Evolutionary conservation across 2,888 invertebrate species (phyloP).

Genomic region (Orthosia gracilis): DNA sequence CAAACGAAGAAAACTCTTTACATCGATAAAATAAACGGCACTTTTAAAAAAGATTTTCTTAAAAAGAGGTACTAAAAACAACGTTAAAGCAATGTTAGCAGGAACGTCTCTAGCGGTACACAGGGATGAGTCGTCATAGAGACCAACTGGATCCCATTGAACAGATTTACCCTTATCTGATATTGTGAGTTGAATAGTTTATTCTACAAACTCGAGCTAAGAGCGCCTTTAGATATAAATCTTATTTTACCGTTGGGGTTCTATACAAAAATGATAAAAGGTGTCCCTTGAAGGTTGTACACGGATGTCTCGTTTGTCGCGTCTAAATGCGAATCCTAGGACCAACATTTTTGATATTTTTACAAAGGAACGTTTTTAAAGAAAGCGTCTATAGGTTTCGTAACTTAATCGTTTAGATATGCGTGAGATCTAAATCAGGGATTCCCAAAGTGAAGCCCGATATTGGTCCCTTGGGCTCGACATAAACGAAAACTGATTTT

Average conservation of each 20-base stretch:
- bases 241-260: slow-evolving; percentile 73
- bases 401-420: slow-evolving; percentile 13
- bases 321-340: slow-evolving; percentile 34
- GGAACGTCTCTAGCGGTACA: slow-evolving; percentile 58
- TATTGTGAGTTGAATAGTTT: slow-evolving; percentile 87
- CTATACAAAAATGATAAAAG: slow-evolving; percentile 67
- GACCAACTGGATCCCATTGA: slow-evolving; percentile 84
- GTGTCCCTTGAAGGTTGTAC: slow-evolving; percentile 40
- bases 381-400: neutral
- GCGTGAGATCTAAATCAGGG: neutral
- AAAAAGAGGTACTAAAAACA: slow-evolving; percentile 33
- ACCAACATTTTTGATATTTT: slow-evolving; percentile 39
- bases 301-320: slow-evolving; percentile 46
- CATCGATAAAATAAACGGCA: slow-evolving; percentile 39
- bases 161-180: slow-evolving; percentile 85
- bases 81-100: slow-evolving; percentile 61
- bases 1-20: slow-evolving; percentile 17
- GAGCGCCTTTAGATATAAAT: slow-evolving; percentile 81
- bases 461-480: too few species aligned
- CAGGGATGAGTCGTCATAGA: slow-evolving; percentile 84
- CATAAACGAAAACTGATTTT: too few species aligned
- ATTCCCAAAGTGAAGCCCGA: neutral
- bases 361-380: slow-evolving; percentile 15
- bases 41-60: slow-evolving; percentile 43
- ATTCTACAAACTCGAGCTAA: slow-evolving; percentile 79